phyloP scores from a whole-genome alignment of 2,888 invertebrate genomes.

The Eristalinus sepulchralis region DNA sequence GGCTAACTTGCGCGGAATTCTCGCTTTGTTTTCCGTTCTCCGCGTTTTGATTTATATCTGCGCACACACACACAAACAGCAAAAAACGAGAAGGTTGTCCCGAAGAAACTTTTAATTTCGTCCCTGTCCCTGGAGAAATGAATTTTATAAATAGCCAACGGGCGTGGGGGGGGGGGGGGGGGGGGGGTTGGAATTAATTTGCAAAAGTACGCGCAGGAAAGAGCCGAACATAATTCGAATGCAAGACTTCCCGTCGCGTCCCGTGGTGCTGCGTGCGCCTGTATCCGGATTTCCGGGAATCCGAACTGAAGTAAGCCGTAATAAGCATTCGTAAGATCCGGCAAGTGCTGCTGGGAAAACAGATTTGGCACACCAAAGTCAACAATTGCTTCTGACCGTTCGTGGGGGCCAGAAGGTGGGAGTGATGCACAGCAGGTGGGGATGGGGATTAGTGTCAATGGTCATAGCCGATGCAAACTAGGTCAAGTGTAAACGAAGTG shows the following conservation, averaged over 20 bases:
- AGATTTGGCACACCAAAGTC: conserved; percentile 16
- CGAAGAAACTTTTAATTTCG: conserved; percentile 47
- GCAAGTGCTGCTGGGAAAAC: not conserved
- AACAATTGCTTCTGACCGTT: conserved; percentile 5
- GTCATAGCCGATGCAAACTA: conserved; percentile 31
- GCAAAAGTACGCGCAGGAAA: conserved; percentile 2
- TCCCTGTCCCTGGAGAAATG: not conserved
- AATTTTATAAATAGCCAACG: conserved; percentile 17
- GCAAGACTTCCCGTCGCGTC: not conserved
- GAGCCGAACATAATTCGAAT: conserved; percentile 34
- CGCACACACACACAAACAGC: not conserved
- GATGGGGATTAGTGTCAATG: conserved; percentile 47
- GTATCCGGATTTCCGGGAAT: conserved; percentile 28
- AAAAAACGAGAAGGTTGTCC: not conserved
- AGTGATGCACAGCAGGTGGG: not conserved
- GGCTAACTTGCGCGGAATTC: conserved; percentile 6
- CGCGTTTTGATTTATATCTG: conserved; percentile 27
- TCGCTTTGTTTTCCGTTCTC: not conserved
- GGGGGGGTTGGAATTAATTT: conserved; percentile 42
- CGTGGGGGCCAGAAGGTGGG: not conserved
- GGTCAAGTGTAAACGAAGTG: conserved; percentile 58
- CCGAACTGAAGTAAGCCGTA: conserved; percentile 10
- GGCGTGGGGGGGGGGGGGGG: not conserved
- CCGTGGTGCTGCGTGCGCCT: not conserved
- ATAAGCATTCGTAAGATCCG: conserved; percentile 3